A percentile compares a stretch with the other conserved stretches of the same genome.
These are phyloP conservation scores for Aurelia coerulea DNA, from an alignment of 30 jellyfish, hydroid and myxozoan species.

Conservation along the genomic window DNA sequence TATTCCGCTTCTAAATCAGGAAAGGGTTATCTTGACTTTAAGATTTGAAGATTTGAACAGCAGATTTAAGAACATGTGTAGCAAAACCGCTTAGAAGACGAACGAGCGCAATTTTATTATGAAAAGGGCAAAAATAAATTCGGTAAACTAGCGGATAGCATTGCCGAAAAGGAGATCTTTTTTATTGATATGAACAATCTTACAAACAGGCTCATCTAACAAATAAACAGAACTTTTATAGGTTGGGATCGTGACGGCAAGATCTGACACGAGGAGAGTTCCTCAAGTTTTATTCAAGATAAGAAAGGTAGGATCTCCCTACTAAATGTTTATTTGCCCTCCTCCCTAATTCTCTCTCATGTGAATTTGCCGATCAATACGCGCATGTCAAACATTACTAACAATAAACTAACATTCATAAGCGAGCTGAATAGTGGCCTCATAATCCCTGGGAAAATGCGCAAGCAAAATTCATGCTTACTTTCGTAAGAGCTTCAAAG, in stretches of 20 bases:
- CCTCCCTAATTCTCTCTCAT: slow-evolving; percentile 64
- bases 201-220: slow-evolving; percentile 29
- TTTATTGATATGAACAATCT: slow-evolving; percentile 33
- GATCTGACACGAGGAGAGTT: slow-evolving; percentile 32
- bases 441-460: slow-evolving; percentile 51
- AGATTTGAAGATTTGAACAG: too few relatives aligned
- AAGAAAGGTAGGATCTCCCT: slow-evolving; percentile 54
- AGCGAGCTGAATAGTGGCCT: slow-evolving; percentile 1
- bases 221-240: slow-evolving; percentile 33
- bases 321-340: slow-evolving; percentile 59
- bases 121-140: too few relatives aligned
- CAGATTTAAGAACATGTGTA: too few relatives aligned
- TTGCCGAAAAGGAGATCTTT: slow-evolving; percentile 54
- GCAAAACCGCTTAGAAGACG: too few relatives aligned
- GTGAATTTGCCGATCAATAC: slow-evolving; percentile 63
- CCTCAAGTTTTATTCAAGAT: slow-evolving; percentile 45
- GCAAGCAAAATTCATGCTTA: slow-evolving; percentile 18
- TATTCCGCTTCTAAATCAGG: slow-evolving; percentile 8
- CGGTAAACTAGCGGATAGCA: neutral
- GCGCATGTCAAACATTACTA: slow-evolving; percentile 41
- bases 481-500: slow-evolving; percentile 12
- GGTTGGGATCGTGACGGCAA: slow-evolving; percentile 56
- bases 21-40: neutral
- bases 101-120: too few relatives aligned
- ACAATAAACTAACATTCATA: slow-evolving; percentile 38